Conservation (phyloP, 2,797 vertebrate species). For the Neostethus bicornis region DNA sequence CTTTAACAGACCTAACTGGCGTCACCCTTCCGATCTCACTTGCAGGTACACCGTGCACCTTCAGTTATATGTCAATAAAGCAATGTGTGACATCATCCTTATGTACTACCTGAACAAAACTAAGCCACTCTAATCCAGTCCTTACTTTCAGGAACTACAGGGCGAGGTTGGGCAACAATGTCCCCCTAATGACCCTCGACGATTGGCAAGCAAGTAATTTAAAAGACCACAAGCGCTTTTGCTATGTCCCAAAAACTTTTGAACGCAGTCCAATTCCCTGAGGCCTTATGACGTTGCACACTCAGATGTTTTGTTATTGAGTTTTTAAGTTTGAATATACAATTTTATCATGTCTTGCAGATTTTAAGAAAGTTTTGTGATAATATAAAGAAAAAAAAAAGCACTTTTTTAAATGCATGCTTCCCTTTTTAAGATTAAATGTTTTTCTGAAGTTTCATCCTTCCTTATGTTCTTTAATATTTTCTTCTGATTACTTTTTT, state of each 20-base stretch:
- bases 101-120: no score
- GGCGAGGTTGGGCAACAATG: constrained; percentile 29
- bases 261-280: constrained; percentile 7
- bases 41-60: constrained; percentile 67
- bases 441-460: neutral
- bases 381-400: neutral
- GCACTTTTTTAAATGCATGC: constrained; percentile 1
- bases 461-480: neutral
- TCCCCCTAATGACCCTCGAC: constrained; percentile 40
- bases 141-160: constrained; percentile 77
- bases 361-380: constrained; percentile 18
- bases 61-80: neutral
- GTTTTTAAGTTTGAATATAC: constrained; percentile 4
- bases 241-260: constrained; percentile 68
- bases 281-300: neutral
- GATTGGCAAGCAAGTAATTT: constrained; percentile 70
- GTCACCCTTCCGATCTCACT: constrained; percentile 82
- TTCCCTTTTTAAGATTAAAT: neutral
- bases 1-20: constrained; percentile 55
- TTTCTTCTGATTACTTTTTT: neutral
- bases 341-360: constrained; percentile 1
- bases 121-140: neutral
- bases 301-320: constrained; percentile 1
- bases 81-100: no score
- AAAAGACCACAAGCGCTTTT: constrained; percentile 64